Evolutionary conservation across 1,140 invertebrate species (phyloP).

Genomic region (Ceratosolen solmsi): DNA sequence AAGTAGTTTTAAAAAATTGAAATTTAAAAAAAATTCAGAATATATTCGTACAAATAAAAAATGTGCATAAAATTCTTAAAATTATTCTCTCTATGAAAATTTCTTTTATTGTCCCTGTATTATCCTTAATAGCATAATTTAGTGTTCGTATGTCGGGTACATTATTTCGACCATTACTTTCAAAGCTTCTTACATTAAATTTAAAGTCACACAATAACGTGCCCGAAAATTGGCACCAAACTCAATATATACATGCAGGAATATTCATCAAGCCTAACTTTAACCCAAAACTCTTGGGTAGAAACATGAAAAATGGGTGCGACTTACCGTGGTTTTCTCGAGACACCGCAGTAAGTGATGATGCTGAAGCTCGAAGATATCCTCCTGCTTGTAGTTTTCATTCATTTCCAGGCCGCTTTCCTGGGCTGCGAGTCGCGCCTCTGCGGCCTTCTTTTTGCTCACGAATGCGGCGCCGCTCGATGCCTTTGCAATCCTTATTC

Average conservation of each 20-base stretch:
- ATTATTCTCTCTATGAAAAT: no score
- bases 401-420: constrained; percentile 92
- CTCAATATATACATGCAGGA: not conserved
- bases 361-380: constrained; percentile 99
- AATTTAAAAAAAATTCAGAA: no score
- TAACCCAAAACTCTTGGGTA: not conserved
- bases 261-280: not conserved
- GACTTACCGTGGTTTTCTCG: constrained; percentile 95
- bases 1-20: no score
- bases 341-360: constrained; percentile 98
- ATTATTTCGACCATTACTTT: no score
- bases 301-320: not conserved
- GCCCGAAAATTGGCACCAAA: no score
- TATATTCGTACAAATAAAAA: no score
- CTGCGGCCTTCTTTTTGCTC: constrained; percentile 98
- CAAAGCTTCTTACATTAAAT: no score
- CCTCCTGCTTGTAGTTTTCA: constrained; percentile 91
- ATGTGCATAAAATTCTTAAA: no score
- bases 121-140: no score
- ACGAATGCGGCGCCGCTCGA: constrained; percentile 99
- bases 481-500: constrained; percentile 98
- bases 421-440: constrained; percentile 92
- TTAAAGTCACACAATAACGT: no score
- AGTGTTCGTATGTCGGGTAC: no score
- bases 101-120: no score